A percentile compares a stretch with the other conserved stretches of the same genome.
These are phyloP conservation scores for Drosophila mimetica DNA, from an alignment of 2,888 invertebrate species.

Conservation along the genomic window DNA sequence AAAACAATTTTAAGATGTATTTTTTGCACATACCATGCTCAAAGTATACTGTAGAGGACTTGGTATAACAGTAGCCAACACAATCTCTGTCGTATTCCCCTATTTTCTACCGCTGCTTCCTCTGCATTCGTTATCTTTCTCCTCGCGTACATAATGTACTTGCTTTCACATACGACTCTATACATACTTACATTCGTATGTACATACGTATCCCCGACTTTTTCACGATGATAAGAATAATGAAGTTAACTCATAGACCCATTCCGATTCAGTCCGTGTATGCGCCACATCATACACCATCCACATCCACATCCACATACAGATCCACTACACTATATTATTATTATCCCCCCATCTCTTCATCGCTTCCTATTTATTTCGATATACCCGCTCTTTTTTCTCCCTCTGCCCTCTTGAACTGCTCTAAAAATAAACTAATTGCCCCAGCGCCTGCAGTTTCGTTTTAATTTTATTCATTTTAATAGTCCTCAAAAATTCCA, in stretches of 20 bases:
- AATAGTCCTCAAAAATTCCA: slow-evolving; percentile 69
- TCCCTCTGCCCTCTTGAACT: slow-evolving; percentile 45
- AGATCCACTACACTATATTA: background rate
- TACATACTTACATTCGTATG: background rate
- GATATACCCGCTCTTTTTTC: background rate
- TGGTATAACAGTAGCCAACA: background rate
- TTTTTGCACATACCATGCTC: no score
- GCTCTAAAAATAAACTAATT: slow-evolving; percentile 62
- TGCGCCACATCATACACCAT: slow-evolving; percentile 1
- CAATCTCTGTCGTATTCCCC: background rate
- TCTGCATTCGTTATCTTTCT: slow-evolving; percentile 19
- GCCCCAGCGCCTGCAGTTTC: slow-evolving; percentile 4
- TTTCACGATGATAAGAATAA: slow-evolving; percentile 34
- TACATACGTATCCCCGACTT: slow-evolving; percentile 5
- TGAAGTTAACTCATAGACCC: slow-evolving; percentile 25
- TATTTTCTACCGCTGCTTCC: background rate
- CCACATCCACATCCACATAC: no score
- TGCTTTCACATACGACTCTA: background rate
- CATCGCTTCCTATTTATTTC: background rate
- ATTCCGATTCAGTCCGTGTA: slow-evolving; percentile 3
- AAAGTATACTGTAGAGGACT: background rate
- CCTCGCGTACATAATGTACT: slow-evolving; percentile 18
- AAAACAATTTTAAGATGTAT: no score
- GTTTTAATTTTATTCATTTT: slow-evolving; percentile 24
- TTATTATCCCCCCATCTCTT: background rate